Evolutionary conservation across 1,140 invertebrate species (phyloP), one percentile per base, ranked within the genome.

Genomic region (Orchestia grillus): DNA sequence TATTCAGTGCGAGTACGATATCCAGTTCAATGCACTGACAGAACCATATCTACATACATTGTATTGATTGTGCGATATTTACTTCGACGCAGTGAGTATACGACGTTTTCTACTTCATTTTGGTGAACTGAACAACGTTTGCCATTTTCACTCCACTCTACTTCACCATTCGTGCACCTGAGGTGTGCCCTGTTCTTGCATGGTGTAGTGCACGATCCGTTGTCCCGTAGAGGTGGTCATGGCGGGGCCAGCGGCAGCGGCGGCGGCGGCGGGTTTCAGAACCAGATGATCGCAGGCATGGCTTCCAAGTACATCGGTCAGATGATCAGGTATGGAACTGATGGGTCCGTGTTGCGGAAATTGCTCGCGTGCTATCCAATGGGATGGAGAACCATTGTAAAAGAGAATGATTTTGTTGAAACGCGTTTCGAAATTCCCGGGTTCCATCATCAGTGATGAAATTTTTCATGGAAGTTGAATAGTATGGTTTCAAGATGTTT

Each of bases 231-330:
- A 91, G 96, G 96, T 16, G 87, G 96, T 11, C 87, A 88, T 23
- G 77, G 87, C 42, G 44, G 77, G 40, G 44, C 53, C 40, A 19
- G 87, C 62, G 95, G 45, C 44, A 44, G 95, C 53, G 87, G 87
- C 47, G 44, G 96, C 42, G 87, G 87, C 23, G 87, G 96, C 16
- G 96, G 96, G 40, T 47, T 96, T 44, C 40, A 44, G 41, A 92
- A 91, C 42, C 87, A 96, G 28, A 19, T 96, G 96, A 91, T 96
- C n/a, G 87, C 96, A 23, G 96, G 87, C 0, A 40, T 44, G 44
- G 87, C 87, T 36, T 96, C 96, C 44, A 87, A 96, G 43, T 96
- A 96, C 96, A 90, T 96, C 87, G 96, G 96, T 19, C 36, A 96
- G 87, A 96, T 96, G 96, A 53, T 96, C 87, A 96, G 96, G 96